Evolutionary conservation across 1,140 invertebrate genomes (phyloP).

Genomic region (Arion vulgaris): DNA sequence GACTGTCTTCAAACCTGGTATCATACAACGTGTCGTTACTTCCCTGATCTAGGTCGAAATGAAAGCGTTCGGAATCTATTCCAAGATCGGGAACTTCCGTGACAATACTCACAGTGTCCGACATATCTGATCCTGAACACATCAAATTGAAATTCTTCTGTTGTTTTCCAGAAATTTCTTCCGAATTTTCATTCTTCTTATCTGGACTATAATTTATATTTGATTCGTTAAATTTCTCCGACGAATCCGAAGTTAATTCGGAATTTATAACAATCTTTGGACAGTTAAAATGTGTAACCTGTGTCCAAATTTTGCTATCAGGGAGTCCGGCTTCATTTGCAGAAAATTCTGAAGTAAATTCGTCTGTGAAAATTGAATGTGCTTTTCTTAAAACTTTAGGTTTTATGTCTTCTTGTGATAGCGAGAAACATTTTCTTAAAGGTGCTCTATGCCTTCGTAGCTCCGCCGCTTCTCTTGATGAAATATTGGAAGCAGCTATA

Average conservation of each 20-base stretch:
- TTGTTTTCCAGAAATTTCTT: no score
- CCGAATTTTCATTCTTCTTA: no score
- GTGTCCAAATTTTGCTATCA: background rate
- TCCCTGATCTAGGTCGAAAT: background rate
- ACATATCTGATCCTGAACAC: slow-evolving; percentile 4
- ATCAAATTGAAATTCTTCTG: background rate
- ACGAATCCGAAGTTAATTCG: background rate
- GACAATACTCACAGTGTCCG: slow-evolving; percentile 6
- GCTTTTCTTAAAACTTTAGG: background rate
- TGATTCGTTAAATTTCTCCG: background rate
- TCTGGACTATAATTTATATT: no score
- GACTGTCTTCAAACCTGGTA: background rate
- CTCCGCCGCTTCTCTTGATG: background rate
- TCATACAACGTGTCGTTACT: slow-evolving; percentile 11
- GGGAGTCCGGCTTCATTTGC: background rate
- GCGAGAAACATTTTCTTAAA: background rate
- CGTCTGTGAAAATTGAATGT: background rate
- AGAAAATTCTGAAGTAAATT: background rate
- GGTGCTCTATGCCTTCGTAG: background rate
- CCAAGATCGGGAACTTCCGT: slow-evolving; percentile 15
- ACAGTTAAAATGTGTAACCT: background rate
- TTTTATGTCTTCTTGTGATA: background rate
- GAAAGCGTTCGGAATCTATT: background rate
- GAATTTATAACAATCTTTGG: background rate
- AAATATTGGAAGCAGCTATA: background rate